A percentile compares a stretch with the other conserved stretches of the same genome.
These are phyloP conservation scores for Catocala fraxini DNA, from an alignment of 2,888 invertebrate species.

Conservation along the genomic window DNA sequence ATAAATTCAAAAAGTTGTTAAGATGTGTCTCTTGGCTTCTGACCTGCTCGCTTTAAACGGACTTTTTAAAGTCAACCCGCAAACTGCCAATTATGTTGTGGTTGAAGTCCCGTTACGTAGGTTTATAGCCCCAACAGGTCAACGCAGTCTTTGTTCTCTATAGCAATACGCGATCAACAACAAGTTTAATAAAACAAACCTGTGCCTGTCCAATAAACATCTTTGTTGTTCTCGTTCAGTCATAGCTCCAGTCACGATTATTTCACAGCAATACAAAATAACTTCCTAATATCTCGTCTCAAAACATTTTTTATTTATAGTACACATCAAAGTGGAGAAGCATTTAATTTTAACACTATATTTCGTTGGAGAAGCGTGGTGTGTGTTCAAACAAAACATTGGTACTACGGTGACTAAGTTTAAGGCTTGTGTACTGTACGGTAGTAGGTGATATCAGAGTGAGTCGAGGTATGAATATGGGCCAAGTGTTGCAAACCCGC, in stretches of 20 bases:
- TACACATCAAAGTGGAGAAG: constrained; percentile 13
- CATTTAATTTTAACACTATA: constrained; percentile 25
- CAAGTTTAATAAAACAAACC: constrained; percentile 14
- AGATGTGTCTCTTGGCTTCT: no score
- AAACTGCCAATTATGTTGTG: no score
- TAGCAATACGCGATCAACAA: not conserved
- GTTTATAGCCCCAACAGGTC: not conserved
- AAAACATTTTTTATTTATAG: constrained; percentile 6
- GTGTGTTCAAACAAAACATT: constrained; percentile 57
- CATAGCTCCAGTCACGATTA: constrained; percentile 51
- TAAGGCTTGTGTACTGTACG: constrained; percentile 61
- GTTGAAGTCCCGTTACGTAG: not conserved
- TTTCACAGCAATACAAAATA: constrained; percentile 43
- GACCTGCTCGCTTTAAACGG: no score
- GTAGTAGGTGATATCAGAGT: constrained; percentile 63
- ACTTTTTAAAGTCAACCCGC: no score
- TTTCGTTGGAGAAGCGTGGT: constrained; percentile 45
- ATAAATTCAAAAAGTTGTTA: no score
- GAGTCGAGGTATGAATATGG: constrained; percentile 72
- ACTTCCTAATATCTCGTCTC: constrained; percentile 24
- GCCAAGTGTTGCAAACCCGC: constrained; percentile 73
- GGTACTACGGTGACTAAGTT: constrained; percentile 67
- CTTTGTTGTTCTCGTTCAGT: constrained; percentile 65
- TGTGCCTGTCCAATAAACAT: constrained; percentile 65
- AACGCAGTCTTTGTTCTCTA: not conserved